phyloP scores from a whole-genome alignment of 2,113 vertebrate genomes.

The Philantomba maxwellii region DNA sequence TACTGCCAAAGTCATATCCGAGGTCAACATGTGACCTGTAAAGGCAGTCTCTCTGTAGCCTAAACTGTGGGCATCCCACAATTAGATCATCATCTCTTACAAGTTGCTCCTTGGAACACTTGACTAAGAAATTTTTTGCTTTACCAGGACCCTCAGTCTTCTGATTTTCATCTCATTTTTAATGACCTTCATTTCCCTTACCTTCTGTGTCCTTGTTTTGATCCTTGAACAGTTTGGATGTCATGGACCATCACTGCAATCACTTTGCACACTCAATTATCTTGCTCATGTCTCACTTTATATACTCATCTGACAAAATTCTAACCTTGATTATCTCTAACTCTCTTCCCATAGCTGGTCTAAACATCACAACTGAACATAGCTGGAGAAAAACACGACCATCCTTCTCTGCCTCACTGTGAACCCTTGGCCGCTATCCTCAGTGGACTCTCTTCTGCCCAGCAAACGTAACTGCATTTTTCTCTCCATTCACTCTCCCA shows the following conservation, averaged over 20 bases:
- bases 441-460: background rate
- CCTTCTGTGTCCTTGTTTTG: background rate
- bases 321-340: background rate
- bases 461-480: too few relatives aligned
- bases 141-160: background rate
- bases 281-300: background rate
- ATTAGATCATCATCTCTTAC: background rate
- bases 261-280: background rate
- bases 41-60: background rate
- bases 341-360: background rate
- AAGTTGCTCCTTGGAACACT: background rate
- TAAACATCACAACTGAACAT: background rate
- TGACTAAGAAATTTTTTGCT: background rate
- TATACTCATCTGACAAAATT: background rate
- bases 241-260: background rate
- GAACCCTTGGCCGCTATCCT: background rate
- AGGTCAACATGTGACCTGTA: background rate
- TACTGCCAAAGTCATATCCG: background rate
- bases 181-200: background rate
- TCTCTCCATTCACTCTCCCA: background rate
- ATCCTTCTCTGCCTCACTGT: background rate
- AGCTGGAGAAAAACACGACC: background rate
- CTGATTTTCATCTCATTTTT: background rate
- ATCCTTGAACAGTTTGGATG: background rate
- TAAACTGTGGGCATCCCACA: background rate